These are phyloP conservation scores for Loripinus fragilis DNA, from an alignment of 2,888 invertebrate species.

Conservation along the genomic window DNA sequence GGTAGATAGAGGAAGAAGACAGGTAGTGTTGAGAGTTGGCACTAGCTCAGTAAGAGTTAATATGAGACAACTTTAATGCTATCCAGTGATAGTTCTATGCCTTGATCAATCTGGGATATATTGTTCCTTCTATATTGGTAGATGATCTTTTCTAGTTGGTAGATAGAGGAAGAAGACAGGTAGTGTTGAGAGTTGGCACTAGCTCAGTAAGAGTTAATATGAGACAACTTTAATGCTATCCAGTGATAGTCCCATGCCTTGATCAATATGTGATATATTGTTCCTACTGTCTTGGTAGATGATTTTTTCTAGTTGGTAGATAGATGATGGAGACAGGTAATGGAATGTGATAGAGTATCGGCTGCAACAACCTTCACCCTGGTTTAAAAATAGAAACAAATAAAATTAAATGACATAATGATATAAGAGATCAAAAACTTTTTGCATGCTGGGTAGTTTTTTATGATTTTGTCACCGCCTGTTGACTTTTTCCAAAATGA, in stretches of 20 bases:
- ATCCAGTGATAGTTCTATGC: no score
- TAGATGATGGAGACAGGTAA: conserved; percentile 92
- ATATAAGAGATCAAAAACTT: no score
- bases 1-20: no score
- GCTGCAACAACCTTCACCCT: conserved; percentile 72
- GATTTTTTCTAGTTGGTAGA: conserved; percentile 96
- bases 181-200: no score
- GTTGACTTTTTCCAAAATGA: not conserved
- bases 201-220: no score
- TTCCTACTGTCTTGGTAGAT: conserved; percentile 87
- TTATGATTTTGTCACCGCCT: not conserved
- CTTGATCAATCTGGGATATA: no score
- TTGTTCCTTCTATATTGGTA: conserved; percentile 85
- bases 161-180: conserved; percentile 93
- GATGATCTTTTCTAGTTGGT: conserved; percentile 95
- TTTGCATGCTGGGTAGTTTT: not conserved
- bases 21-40: no score
- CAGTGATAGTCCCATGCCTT: not conserved
- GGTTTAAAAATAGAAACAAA: conserved; percentile 31
- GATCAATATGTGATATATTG: not conserved
- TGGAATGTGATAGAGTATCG: conserved; percentile 93
- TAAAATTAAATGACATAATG: not conserved
- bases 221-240: not conserved
- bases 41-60: no score
- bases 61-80: no score